A percentile compares a stretch with the other conserved stretches of the same genome.
Evolutionary conservation across 2,797 vertebrate genomes (phyloP).

Genomic region (Enoplosus armatus): DNA sequence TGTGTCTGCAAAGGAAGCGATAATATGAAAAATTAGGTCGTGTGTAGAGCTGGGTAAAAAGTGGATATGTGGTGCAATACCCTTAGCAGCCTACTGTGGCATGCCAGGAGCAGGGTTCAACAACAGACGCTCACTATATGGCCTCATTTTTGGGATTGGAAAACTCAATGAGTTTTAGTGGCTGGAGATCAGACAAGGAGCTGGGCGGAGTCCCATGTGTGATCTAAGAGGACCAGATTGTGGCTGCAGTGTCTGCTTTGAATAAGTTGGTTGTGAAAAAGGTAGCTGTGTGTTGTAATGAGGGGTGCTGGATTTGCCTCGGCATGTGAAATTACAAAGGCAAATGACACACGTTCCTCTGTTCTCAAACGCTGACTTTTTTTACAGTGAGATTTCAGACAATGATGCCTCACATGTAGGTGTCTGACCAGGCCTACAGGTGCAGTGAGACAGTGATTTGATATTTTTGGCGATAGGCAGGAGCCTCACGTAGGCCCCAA

Average conservation of each 20-base stretch:
- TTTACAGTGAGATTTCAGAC: conserved; percentile 2
- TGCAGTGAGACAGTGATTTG: not conserved
- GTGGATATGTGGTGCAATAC: not conserved
- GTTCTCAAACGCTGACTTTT: too few relatives aligned
- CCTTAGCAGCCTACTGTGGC: not conserved
- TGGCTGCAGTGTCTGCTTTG: conserved; percentile 13
- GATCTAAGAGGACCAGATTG: not conserved
- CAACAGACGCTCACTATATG: not conserved
- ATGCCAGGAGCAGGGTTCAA: not conserved
- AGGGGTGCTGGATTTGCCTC: not conserved
- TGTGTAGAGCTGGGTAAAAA: not conserved
- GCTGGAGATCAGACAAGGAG: not conserved
- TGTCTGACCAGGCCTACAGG: not conserved
- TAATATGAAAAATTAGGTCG: not conserved
- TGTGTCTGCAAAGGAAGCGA: not conserved
- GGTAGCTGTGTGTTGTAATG: not conserved
- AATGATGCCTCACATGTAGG: not conserved
- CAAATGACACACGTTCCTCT: too few relatives aligned
- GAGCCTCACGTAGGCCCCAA: not conserved
- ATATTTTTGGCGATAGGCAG: not conserved
- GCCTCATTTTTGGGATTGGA: not conserved
- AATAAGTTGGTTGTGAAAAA: not conserved
- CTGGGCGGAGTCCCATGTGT: not conserved
- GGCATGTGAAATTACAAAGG: too few relatives aligned
- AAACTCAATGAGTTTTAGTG: not conserved